These are phyloP conservation scores for Leptogaster cylindrica DNA, from an alignment of 2,888 invertebrate genomes.

Conservation along the genomic window DNA sequence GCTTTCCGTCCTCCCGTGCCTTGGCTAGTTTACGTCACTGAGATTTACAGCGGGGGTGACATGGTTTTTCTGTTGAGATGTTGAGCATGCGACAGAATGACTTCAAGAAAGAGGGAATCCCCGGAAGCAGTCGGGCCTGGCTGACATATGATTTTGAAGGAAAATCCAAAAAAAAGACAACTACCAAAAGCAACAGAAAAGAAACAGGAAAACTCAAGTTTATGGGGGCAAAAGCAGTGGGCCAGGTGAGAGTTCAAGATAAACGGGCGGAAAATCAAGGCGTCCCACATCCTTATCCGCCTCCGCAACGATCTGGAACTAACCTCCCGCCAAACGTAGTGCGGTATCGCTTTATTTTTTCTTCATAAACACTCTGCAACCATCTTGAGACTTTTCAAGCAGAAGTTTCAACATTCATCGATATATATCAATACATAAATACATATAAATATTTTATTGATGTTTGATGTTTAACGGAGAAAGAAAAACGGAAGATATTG, in stretches of 20 bases:
- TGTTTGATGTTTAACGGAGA: slow-evolving; percentile 4
- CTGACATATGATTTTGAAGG: slow-evolving; percentile 27
- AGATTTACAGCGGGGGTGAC: too few relatives aligned
- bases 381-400: slow-evolving; percentile 10
- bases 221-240: neutral
- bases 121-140: neutral
- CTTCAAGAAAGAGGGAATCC: too few relatives aligned
- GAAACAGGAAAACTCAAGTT: neutral
- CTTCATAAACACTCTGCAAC: slow-evolving; percentile 5
- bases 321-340: neutral
- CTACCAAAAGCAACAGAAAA: too few relatives aligned
- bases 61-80: too few relatives aligned
- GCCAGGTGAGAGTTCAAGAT: neutral
- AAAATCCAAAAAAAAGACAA: slow-evolving; percentile 18
- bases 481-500: slow-evolving; percentile 10
- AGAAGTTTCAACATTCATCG: slow-evolving; percentile 2
- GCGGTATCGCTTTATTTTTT: neutral
- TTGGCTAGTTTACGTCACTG: slow-evolving; percentile 20
- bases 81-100: too few relatives aligned
- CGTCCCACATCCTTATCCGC: too few relatives aligned
- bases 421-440: too few relatives aligned
- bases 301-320: neutral
- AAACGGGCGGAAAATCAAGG: neutral
- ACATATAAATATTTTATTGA: slow-evolving; percentile 18
- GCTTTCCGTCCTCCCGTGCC: neutral